Conservation (phyloP, 2,797 vertebrate species). For the Sphenodon punctatus region DNA sequence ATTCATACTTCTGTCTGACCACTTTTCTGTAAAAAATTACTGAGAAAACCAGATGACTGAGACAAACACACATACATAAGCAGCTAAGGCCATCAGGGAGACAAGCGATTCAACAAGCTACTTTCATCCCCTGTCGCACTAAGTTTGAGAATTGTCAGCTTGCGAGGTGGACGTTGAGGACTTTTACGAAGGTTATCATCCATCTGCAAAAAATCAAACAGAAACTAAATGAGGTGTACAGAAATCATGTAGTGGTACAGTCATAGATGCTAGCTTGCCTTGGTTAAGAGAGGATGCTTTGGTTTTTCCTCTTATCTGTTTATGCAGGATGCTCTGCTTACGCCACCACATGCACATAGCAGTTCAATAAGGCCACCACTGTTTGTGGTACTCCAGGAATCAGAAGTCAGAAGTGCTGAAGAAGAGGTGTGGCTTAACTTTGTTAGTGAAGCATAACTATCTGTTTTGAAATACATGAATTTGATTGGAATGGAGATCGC, state of each 20-base stretch:
- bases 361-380: not conserved
- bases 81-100: slow-evolving; percentile 60
- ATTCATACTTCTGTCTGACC: slow-evolving; percentile 25
- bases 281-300: not conserved
- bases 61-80: not conserved
- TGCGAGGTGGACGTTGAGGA: slow-evolving; percentile 91
- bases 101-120: slow-evolving; percentile 75
- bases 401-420: not conserved
- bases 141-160: slow-evolving; percentile 82
- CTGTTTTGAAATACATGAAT: not conserved
- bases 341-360: not conserved
- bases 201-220: slow-evolving; percentile 85
- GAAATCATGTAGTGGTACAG: not conserved
- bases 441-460: not conserved
- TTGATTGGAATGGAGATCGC: not conserved
- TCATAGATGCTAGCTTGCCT: no score
- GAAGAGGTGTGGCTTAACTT: not conserved
- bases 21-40: slow-evolving; percentile 25
- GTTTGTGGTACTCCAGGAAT: not conserved
- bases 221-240: slow-evolving; percentile 50
- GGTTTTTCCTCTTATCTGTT: not conserved
- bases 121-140: slow-evolving; percentile 75
- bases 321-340: not conserved
- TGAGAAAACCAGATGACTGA: slow-evolving; percentile 27
- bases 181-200: slow-evolving; percentile 97